These are phyloP conservation scores for Altica lythri DNA, from an alignment of 2,888 invertebrate genomes.

Conservation along the genomic window DNA sequence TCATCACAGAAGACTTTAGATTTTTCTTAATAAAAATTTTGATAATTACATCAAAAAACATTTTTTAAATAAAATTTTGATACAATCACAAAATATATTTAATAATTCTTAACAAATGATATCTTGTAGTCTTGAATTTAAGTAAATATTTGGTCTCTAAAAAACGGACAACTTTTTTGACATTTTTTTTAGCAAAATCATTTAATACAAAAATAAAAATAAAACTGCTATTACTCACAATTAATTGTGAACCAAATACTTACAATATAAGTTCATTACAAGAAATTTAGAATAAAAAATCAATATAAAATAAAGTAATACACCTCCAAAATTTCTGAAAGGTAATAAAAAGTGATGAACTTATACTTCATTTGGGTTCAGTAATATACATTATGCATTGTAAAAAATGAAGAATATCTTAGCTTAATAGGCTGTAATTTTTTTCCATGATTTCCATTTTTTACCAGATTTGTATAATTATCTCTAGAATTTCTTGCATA, in stretches of 20 bases:
- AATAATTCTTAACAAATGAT: too few relatives aligned
- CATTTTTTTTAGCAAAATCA: slow-evolving; percentile 14
- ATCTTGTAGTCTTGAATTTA: too few relatives aligned
- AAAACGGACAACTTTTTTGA: slow-evolving; percentile 23
- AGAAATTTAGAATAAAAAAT: neutral
- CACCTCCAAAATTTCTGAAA: neutral
- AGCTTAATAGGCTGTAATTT: too few relatives aligned
- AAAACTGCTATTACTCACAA: neutral
- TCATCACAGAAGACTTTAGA: slow-evolving; percentile 17
- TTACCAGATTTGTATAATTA: too few relatives aligned
- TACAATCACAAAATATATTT: too few relatives aligned
- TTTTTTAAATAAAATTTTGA: too few relatives aligned
- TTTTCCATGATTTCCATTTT: too few relatives aligned
- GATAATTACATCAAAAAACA: neutral
- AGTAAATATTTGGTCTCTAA: slow-evolving; percentile 12
- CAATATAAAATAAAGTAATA: slow-evolving; percentile 1
- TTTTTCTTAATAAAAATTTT: slow-evolving; percentile 3
- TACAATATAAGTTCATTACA: slow-evolving; percentile 10
- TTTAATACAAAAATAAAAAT: slow-evolving; percentile 14
- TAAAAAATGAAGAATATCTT: too few relatives aligned
- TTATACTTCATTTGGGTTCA: slow-evolving; percentile 13
- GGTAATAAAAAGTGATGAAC: slow-evolving; percentile 8
- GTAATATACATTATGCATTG: neutral
- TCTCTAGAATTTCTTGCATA: too few relatives aligned
- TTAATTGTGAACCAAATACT: slow-evolving; percentile 4